A percentile compares a stretch with the other conserved stretches of the same genome.
phyloP scores from a whole-genome alignment of 1,140 invertebrate species.

The Meloidogyne floridensis region DNA sequence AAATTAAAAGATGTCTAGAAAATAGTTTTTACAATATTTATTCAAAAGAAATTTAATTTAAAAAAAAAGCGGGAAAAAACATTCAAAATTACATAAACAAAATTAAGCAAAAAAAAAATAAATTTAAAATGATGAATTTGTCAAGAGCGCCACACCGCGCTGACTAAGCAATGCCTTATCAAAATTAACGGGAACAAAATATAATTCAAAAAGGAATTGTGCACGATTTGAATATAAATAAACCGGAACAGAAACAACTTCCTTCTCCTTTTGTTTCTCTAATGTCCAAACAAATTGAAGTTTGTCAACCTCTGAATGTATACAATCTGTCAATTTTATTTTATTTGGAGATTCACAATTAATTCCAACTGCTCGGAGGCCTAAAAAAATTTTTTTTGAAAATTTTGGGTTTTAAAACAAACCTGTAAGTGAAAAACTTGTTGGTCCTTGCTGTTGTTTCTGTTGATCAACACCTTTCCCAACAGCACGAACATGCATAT shows the following conservation, averaged over 20 bases:
- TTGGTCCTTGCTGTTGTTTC: neutral
- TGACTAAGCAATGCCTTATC: conserved; percentile 91
- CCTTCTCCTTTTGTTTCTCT: conserved; percentile 3
- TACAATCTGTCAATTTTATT: conserved; percentile 45
- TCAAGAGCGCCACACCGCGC: conserved; percentile 81
- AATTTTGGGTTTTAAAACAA: neutral
- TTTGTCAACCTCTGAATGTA: conserved; percentile 39
- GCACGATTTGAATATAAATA: conserved; percentile 93
- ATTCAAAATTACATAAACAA: neutral
- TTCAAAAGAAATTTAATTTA: neutral
- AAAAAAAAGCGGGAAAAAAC: neutral
- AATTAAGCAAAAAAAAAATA: neutral
- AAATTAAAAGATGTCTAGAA: too few species aligned
- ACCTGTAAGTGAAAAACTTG: conserved; percentile 12
- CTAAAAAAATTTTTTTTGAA: conserved; percentile 33
- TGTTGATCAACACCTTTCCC: conserved; percentile 60
- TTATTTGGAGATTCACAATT: conserved; percentile 32
- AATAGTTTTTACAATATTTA: too few species aligned
- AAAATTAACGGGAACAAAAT: conserved; percentile 82
- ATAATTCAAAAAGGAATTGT: conserved; percentile 90
- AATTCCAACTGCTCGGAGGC: conserved; percentile 48
- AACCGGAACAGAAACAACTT: conserved; percentile 81
- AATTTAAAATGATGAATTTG: conserved; percentile 36
- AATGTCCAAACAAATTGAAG: conserved; percentile 54
- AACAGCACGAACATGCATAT: conserved; percentile 76